Percentiles rank a stretch among this genome's conserved stretches.
Evolutionary conservation across 2,888 invertebrate species (phyloP).

Genomic region (Trichopoda pennipes): DNA sequence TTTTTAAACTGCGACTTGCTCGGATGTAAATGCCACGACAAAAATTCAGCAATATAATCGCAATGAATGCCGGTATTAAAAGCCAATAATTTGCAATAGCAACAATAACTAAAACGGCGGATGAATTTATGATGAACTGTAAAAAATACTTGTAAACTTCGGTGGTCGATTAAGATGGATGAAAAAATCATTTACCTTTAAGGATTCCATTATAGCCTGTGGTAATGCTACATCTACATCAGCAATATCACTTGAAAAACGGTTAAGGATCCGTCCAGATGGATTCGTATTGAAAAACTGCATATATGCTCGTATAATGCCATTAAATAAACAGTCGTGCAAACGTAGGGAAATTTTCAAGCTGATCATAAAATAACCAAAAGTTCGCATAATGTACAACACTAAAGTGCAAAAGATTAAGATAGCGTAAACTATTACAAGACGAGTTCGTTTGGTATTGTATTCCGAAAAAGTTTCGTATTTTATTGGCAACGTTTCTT

Average conservation of each 20-base stretch:
- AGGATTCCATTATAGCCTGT: constrained; percentile 82
- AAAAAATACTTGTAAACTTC: not conserved
- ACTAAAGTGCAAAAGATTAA: constrained; percentile 76
- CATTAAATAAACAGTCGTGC: constrained; percentile 90
- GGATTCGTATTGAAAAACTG: constrained; percentile 89
- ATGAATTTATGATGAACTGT: constrained; percentile 77
- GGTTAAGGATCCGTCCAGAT: constrained; percentile 86
- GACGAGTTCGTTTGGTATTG: constrained; percentile 70
- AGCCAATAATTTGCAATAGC: constrained; percentile 85
- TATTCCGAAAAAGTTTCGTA: constrained; percentile 70
- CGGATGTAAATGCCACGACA: constrained; percentile 82
- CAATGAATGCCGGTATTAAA: constrained; percentile 83
- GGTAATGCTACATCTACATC: constrained; percentile 84
- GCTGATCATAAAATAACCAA: constrained; percentile 87
- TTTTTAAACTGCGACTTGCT: constrained; percentile 83
- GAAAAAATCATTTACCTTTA: constrained; percentile 81
- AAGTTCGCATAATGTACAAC: constrained; percentile 83
- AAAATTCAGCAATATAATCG: constrained; percentile 83
- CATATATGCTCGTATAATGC: constrained; percentile 87
- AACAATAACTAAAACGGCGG: constrained; percentile 84
- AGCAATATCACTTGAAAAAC: constrained; percentile 89
- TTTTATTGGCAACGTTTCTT: constrained; percentile 74
- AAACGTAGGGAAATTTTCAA: constrained; percentile 82
- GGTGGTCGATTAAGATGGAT: not conserved
- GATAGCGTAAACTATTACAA: constrained; percentile 76